Percentiles rank a stretch among this genome's conserved stretches.
These are phyloP conservation scores for Falco concolor DNA, from an alignment of 2,797 vertebrate species.

Conservation along the genomic window DNA sequence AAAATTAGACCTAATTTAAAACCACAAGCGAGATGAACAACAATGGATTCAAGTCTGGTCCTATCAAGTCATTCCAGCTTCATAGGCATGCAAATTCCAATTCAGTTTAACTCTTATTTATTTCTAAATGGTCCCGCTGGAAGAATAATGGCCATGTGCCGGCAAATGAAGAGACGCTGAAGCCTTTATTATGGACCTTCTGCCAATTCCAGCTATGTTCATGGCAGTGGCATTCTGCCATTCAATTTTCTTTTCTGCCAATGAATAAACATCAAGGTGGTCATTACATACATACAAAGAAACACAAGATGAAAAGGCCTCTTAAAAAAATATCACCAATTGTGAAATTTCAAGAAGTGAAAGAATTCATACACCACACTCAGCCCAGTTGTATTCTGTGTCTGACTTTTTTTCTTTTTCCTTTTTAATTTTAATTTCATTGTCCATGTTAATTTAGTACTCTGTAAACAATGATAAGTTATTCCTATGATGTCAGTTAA, in stretches of 20 bases:
- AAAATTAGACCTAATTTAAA: not conserved
- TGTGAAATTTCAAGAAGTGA: not conserved
- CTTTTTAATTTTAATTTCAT: not conserved
- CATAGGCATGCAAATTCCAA: not conserved
- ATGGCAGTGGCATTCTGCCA: constrained; percentile 16
- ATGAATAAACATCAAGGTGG: not conserved
- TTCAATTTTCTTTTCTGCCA: constrained; percentile 19
- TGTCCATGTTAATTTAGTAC: not conserved
- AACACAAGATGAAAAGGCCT: not conserved
- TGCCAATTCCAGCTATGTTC: not conserved
- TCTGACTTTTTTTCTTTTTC: not conserved
- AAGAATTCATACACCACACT: not conserved
- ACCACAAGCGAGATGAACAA: not conserved
- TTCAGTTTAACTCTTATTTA: constrained; percentile 19
- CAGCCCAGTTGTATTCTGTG: not conserved
- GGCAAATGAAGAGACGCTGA: not conserved
- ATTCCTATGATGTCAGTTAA: not conserved
- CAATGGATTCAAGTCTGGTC: not conserved
- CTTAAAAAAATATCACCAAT: not conserved
- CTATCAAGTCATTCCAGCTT: not conserved
- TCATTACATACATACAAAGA: not conserved
- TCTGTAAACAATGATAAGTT: not conserved
- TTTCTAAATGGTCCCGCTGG: not conserved
- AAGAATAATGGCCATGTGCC: not conserved
- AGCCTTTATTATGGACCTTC: not conserved